These are phyloP conservation scores for Schlechtendalia chinensis DNA, from an alignment of 1,140 invertebrate genomes.

Conservation along the genomic window DNA sequence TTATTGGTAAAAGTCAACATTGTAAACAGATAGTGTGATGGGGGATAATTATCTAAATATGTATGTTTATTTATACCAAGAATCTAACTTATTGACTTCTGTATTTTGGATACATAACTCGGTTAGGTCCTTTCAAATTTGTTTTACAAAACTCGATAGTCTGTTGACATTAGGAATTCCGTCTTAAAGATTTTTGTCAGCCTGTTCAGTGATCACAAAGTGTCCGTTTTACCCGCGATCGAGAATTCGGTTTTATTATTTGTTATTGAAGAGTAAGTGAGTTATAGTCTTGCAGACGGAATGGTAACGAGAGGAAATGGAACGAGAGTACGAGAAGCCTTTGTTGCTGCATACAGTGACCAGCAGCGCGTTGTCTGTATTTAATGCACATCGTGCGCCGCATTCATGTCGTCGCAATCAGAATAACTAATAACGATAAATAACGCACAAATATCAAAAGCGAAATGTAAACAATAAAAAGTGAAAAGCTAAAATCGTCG, in stretches of 20 bases:
- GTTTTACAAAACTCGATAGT: no score
- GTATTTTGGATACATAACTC: no score
- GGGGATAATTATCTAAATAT: no score
- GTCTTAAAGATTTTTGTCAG: neutral
- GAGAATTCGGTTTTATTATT: slow-evolving; percentile 1
- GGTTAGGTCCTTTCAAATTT: no score
- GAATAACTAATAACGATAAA: slow-evolving; percentile 23
- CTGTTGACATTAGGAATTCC: neutral
- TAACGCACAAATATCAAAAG: slow-evolving; percentile 9
- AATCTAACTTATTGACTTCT: no score
- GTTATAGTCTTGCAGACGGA: neutral
- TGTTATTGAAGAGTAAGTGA: slow-evolving; percentile 5
- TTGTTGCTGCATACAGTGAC: neutral
- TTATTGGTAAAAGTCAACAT: no score
- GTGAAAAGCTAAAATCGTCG: slow-evolving; percentile 12
- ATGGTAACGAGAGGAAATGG: neutral
- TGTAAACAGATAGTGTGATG: no score
- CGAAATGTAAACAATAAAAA: neutral
- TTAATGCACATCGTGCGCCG: neutral
- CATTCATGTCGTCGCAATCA: neutral
- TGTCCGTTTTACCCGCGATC: no score
- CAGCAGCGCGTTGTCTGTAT: neutral
- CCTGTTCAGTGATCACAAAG: no score
- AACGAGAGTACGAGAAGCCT: neutral
- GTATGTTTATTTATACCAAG: no score